Conservation (phyloP, 2,797 vertebrate genomes). For the Crocidura indochinensis region DNA sequence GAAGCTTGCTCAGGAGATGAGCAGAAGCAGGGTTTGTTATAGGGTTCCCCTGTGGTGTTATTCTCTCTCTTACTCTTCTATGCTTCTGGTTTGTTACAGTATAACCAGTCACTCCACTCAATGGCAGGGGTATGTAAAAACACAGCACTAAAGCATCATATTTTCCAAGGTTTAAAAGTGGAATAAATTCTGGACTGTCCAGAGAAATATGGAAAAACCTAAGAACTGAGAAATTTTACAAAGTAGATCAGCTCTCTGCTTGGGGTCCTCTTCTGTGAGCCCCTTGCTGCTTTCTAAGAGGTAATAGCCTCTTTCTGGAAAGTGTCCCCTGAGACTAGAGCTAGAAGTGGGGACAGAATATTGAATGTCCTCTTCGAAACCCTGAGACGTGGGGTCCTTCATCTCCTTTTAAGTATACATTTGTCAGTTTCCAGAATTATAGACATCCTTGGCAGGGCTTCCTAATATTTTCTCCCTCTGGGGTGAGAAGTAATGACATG, state of each 20-base stretch:
- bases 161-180: slow-evolving; percentile 1
- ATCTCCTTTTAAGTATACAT: slow-evolving; percentile 63
- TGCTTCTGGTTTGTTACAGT: neutral
- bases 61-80: neutral
- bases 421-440: slow-evolving; percentile 65
- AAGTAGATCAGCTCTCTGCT: slow-evolving; percentile 16
- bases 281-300: neutral
- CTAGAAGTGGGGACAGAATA: neutral
- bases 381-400: slow-evolving; percentile 5
- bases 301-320: slow-evolving; percentile 5
- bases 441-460: slow-evolving; percentile 56
- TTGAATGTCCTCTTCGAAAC: neutral
- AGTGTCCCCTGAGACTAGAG: neutral
- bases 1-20: neutral
- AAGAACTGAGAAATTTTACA: slow-evolving; percentile 37
- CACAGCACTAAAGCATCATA: neutral
- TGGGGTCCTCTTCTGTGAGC: neutral
- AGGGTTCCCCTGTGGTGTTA: too few relatives aligned
- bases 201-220: neutral
- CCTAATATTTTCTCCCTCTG: slow-evolving; percentile 68
- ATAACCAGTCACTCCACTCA: neutral
- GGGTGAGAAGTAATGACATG: neutral
- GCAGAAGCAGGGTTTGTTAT: neutral
- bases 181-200: neutral
- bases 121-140: too few relatives aligned